A percentile compares a stretch with the other conserved stretches of the same genome.
Evolutionary conservation across 2,113 vertebrate species (phyloP).

Genomic region (Megaptera novaeangliae): DNA sequence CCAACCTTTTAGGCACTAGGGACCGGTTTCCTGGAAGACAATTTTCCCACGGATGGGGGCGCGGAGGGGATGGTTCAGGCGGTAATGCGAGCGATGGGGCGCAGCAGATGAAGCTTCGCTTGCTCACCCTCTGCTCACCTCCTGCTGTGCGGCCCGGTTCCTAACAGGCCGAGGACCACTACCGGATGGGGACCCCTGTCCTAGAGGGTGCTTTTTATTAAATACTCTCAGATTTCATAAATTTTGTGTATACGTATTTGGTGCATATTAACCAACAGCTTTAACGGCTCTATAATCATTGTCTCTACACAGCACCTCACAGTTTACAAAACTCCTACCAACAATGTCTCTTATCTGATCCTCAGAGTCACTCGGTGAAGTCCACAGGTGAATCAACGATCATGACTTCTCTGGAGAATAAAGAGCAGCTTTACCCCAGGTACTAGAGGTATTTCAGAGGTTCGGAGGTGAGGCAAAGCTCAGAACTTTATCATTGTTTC

Average conservation of each 20-base stretch:
- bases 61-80: too few species aligned
- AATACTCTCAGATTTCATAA: background rate
- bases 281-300: background rate
- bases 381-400: background rate
- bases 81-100: too few species aligned
- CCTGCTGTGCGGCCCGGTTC: too few species aligned
- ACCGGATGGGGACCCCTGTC: too few species aligned
- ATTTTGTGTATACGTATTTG: background rate
- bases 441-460: background rate
- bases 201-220: background rate
- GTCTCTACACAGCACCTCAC: background rate
- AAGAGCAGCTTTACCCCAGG: background rate
- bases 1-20: too few species aligned
- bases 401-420: background rate
- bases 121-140: too few species aligned
- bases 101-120: too few species aligned
- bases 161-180: too few species aligned
- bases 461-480: background rate
- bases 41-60: too few species aligned
- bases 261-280: background rate
- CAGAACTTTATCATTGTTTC: background rate
- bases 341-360: background rate
- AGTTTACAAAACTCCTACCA: background rate
- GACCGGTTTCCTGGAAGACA: too few species aligned
- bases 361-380: background rate